Evolutionary conservation across 2,888 invertebrate genomes (phyloP).

Genomic region (Mythimna lalbum): DNA sequence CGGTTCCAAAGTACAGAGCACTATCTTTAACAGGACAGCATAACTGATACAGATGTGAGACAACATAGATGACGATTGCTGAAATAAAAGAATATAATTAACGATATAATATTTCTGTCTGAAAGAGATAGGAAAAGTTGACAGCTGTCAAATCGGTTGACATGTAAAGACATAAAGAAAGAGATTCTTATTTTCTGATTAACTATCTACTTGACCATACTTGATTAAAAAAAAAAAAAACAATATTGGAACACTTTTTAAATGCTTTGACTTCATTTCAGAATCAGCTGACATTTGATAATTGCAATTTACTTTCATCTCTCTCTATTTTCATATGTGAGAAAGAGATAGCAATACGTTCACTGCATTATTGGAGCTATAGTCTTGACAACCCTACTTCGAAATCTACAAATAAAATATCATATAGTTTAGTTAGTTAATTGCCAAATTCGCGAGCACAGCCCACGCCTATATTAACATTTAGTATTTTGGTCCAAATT

Average conservation of each 20-base stretch:
- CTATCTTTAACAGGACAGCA: background rate
- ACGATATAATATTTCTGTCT: too few relatives aligned
- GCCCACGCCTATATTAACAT: slow-evolving; percentile 19
- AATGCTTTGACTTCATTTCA: too few relatives aligned
- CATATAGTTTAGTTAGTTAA: slow-evolving; percentile 27
- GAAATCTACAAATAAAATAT: slow-evolving; percentile 49
- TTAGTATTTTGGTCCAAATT: slow-evolving; percentile 33
- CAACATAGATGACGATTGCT: background rate
- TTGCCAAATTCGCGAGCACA: slow-evolving; percentile 28
- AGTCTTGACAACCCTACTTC: slow-evolving; percentile 36
- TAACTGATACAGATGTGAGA: background rate
- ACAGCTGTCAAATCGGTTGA: slow-evolving; percentile 13
- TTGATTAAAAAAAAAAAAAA: too few relatives aligned
- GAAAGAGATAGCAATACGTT: background rate
- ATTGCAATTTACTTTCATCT: background rate
- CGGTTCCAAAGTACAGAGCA: background rate
- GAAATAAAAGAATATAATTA: too few relatives aligned
- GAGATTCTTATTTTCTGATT: too few relatives aligned
- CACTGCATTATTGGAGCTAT: background rate
- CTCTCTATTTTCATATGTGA: background rate
- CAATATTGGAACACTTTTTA: too few relatives aligned
- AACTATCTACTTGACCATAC: too few relatives aligned
- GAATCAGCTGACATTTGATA: too few relatives aligned
- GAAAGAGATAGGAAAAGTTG: background rate
- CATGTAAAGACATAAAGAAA: too few relatives aligned